Conservation (phyloP, 2,797 vertebrate genomes). For the Denticeps clupeoides region DNA sequence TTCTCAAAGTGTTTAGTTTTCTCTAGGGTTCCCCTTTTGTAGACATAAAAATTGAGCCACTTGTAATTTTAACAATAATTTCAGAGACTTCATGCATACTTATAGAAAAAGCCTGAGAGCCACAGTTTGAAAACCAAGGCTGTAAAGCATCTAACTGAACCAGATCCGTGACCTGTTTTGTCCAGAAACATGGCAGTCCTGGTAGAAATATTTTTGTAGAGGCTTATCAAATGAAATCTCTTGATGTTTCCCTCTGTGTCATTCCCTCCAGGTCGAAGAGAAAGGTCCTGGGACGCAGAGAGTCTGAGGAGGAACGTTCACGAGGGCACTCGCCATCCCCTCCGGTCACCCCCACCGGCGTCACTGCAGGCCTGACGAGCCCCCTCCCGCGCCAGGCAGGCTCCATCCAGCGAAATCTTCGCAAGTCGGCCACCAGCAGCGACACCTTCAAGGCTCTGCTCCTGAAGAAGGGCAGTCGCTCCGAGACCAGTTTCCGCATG, state of each 20-base stretch:
- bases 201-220: no score
- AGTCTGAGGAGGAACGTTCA: constrained; percentile 84
- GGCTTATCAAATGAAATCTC: no score
- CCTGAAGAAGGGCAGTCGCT: constrained; percentile 86
- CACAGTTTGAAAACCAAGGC: no score
- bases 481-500: constrained; percentile 86
- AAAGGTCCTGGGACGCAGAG: constrained; percentile 88
- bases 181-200: no score
- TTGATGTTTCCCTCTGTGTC: background rate
- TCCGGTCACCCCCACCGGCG: constrained; percentile 66
- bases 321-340: constrained; percentile 64
- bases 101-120: no score
- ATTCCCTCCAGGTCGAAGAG: constrained; percentile 79
- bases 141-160: no score
- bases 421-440: constrained; percentile 89
- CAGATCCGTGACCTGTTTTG: no score
- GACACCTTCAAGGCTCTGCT: constrained; percentile 95
- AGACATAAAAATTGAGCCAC: no score
- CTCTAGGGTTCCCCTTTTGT: background rate
- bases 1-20: background rate
- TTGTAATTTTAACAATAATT: no score
- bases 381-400: constrained; percentile 79
- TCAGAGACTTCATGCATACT: no score
- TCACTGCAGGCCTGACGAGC: constrained; percentile 56
- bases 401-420: constrained; percentile 82